phyloP scores from a whole-genome alignment of 2,797 vertebrate genomes.

The Oceanodroma leucorhoa region DNA sequence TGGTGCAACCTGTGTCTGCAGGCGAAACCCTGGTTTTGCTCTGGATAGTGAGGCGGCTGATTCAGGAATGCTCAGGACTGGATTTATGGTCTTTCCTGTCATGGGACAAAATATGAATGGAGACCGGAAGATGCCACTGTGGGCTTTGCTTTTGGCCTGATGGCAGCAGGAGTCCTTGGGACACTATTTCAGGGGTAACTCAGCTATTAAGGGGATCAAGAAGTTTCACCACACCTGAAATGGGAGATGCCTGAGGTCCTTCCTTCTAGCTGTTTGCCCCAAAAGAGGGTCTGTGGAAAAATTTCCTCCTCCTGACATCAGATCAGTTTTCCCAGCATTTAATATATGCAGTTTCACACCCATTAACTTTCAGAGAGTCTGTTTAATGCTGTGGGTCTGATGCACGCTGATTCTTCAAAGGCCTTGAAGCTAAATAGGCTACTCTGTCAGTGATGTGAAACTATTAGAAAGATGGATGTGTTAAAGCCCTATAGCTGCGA shows the following conservation, averaged over 20 bases:
- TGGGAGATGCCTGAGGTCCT: not conserved
- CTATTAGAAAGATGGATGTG: not conserved
- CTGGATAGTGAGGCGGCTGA: not conserved
- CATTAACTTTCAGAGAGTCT: slow-evolving; percentile 36
- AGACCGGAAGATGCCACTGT: not conserved
- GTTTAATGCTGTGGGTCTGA: not conserved
- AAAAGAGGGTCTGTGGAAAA: not conserved
- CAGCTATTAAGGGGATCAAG: rapidly evolving
- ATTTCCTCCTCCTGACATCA: not conserved
- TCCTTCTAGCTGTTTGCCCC: not conserved
- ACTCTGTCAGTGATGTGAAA: slow-evolving; percentile 21
- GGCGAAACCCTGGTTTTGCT: not conserved
- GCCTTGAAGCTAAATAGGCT: slow-evolving; percentile 37
- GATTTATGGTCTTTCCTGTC: not conserved
- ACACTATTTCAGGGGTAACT: rapidly evolving
- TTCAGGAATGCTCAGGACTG: not conserved
- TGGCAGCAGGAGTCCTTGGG: not conserved
- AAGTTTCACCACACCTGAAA: not conserved
- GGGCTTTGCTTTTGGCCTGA: not conserved
- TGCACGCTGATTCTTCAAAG: slow-evolving; percentile 27
- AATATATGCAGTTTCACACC: not conserved
- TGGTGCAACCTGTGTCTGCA: not conserved
- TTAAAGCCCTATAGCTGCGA: not conserved
- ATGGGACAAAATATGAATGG: rapidly evolving
- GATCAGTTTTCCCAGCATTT: not conserved